These are phyloP conservation scores for Heptranchias perlo DNA, from an alignment of 2,113 vertebrate genomes.

Conservation along the genomic window DNA sequence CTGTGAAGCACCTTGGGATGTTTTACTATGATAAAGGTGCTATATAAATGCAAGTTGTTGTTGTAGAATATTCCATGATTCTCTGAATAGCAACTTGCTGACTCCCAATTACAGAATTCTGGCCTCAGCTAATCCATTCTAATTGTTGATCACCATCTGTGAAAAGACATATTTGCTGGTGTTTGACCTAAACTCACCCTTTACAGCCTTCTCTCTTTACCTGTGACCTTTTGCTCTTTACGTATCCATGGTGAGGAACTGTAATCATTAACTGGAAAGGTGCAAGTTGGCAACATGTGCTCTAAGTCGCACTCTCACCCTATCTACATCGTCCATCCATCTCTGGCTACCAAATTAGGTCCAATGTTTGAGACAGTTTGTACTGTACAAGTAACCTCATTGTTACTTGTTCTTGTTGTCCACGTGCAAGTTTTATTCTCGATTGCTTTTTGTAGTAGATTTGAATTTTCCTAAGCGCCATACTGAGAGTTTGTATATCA, in stretches of 20 bases:
- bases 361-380: not conserved
- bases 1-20: too few relatives aligned
- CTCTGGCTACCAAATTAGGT: not conserved
- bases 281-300: not conserved
- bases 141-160: not conserved
- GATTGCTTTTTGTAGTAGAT: not conserved
- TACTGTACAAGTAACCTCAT: not conserved
- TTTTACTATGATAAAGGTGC: too few relatives aligned
- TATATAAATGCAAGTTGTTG: too few relatives aligned
- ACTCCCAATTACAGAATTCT: not conserved
- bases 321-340: not conserved
- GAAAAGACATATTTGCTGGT: not conserved
- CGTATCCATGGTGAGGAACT: not conserved
- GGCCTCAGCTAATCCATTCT: not conserved
- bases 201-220: not conserved
- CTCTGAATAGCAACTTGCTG: not conserved
- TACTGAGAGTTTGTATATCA: not conserved
- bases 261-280: not conserved
- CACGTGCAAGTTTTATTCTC: not conserved
- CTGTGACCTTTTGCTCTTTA: not conserved
- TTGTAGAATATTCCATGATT: too few relatives aligned
- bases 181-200: not conserved
- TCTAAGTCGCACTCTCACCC: not conserved
- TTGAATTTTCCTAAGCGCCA: not conserved
- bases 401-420: not conserved